Conservation (phyloP, 1,140 invertebrate genomes). For the Procambarus virginalis region DNA sequence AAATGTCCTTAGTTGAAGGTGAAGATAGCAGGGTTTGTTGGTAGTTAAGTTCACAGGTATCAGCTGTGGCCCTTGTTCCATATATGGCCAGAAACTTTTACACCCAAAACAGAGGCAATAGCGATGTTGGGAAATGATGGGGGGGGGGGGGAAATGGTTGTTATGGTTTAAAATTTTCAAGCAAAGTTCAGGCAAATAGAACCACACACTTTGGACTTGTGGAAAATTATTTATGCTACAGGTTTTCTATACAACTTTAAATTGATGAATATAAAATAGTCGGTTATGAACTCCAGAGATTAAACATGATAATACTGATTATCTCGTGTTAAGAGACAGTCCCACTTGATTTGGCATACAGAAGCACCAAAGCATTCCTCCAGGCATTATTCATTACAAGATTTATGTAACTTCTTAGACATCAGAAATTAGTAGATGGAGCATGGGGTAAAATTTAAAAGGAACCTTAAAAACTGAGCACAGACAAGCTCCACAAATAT, state of each 20-base stretch:
- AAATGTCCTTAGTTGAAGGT: not conserved
- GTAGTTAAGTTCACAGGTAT: not conserved
- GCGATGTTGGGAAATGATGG: not conserved
- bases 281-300: not conserved
- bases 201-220: not conserved
- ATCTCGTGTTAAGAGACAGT: not conserved
- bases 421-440: not conserved
- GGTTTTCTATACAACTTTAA: not conserved
- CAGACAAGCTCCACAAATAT: not conserved
- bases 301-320: slow-evolving; percentile 3
- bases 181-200: not conserved
- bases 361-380: slow-evolving; percentile 6
- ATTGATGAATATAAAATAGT: not conserved
- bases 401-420: not conserved
- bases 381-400: not conserved
- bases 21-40: not conserved
- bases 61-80: not conserved
- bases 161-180: not conserved
- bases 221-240: not conserved
- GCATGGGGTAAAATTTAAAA: not conserved
- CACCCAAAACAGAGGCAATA: not conserved
- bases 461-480: not conserved
- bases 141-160: not conserved
- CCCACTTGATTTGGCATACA: not conserved
- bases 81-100: not conserved